phyloP scores from a whole-genome alignment of 2,888 invertebrate genomes.

The Drosophila suboccidentalis region DNA sequence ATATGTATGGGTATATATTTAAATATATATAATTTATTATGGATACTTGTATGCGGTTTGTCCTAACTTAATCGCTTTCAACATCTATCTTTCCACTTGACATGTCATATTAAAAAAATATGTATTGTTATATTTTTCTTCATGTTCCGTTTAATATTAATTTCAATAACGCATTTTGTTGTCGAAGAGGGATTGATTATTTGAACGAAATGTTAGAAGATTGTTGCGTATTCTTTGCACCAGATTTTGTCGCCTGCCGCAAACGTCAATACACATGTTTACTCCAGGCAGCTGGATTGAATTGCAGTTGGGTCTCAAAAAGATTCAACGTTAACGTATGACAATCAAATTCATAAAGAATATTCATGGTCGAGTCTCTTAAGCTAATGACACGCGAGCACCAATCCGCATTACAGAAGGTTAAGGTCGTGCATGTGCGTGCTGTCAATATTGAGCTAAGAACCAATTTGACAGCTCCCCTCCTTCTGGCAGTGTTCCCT shows the following conservation, averaged over 20 bases:
- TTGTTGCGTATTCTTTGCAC: slow-evolving; percentile 49
- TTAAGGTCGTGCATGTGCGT: not conserved
- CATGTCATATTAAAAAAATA: slow-evolving; percentile 37
- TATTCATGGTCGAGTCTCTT: slow-evolving; percentile 25
- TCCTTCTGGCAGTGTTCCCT: slow-evolving; percentile 27
- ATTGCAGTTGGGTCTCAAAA: slow-evolving; percentile 8
- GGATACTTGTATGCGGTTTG: slow-evolving; percentile 24
- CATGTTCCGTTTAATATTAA: slow-evolving; percentile 9
- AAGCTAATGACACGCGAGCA: slow-evolving; percentile 50
- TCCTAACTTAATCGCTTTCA: not conserved
- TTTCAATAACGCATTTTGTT: slow-evolving; percentile 23
- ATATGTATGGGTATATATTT: slow-evolving; percentile 28
- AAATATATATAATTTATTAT: slow-evolving; percentile 34
- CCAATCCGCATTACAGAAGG: slow-evolving; percentile 12
- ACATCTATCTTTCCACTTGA: not conserved
- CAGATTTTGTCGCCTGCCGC: slow-evolving; percentile 31
- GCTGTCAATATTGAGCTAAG: slow-evolving; percentile 2
- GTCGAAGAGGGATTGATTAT: slow-evolving; percentile 30
- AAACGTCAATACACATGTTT: not conserved
- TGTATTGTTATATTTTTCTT: slow-evolving; percentile 11
- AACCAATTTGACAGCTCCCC: not conserved
- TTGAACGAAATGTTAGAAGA: slow-evolving; percentile 48
- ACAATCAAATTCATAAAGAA: slow-evolving; percentile 18
- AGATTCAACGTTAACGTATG: slow-evolving; percentile 8
- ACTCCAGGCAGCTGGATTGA: slow-evolving; percentile 26